Evolutionary conservation across 2,113 vertebrate genomes (phyloP).

Genomic region (Narcine bancroftii): DNA sequence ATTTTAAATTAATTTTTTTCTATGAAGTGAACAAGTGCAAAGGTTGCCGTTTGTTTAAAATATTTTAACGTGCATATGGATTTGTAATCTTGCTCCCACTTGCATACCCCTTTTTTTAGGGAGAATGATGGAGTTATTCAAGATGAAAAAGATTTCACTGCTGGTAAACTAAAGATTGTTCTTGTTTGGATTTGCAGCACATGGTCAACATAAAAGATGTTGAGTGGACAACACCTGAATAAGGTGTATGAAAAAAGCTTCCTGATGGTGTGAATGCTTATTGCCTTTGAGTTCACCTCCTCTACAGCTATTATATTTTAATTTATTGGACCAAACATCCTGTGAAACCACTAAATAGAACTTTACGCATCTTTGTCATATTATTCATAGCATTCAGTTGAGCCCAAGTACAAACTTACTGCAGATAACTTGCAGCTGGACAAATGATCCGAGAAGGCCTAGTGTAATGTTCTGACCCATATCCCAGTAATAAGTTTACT

Average conservation of each 20-base stretch:
- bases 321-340: slow-evolving; percentile 6
- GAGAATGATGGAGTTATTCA: background rate
- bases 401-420: background rate
- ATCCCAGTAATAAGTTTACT: background rate
- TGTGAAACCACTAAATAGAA: background rate
- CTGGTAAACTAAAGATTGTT: background rate
- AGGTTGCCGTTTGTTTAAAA: slow-evolving; percentile 15
- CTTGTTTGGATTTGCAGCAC: background rate
- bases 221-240: background rate
- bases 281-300: background rate
- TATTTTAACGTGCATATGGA: background rate
- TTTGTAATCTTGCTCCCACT: background rate
- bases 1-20: background rate
- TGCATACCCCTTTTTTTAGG: background rate
- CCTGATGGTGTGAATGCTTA: background rate
- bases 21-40: background rate
- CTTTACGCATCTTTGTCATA: background rate
- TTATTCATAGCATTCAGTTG: background rate
- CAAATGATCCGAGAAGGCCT: too few species aligned
- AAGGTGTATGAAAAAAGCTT: background rate
- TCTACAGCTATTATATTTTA: background rate
- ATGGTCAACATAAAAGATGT: background rate
- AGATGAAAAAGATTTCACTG: background rate
- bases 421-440: background rate
- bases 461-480: background rate